Evolutionary conservation across 1,140 invertebrate genomes (phyloP).

Genomic region (Ctenoplectra terminalis): DNA sequence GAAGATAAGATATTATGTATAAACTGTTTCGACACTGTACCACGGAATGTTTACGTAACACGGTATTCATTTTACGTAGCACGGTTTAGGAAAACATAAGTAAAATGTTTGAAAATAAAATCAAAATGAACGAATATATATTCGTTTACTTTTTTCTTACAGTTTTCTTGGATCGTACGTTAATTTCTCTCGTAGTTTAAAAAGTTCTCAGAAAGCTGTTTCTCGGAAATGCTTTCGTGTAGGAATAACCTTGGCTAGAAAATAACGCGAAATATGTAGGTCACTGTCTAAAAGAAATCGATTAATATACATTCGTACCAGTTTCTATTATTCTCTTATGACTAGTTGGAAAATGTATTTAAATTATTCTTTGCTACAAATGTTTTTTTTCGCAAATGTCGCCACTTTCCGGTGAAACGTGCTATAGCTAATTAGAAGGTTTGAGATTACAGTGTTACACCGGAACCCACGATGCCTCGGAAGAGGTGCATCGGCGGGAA

Average conservation of each 20-base stretch:
- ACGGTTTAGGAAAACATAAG: not conserved
- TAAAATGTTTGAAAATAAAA: not conserved
- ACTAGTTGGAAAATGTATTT: no score
- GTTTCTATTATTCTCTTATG: not conserved
- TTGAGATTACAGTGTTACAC: no score
- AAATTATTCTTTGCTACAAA: no score
- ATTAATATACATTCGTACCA: not conserved
- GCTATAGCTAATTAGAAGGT: no score
- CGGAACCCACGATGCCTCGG: no score
- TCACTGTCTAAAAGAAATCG: not conserved
- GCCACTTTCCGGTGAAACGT: no score
- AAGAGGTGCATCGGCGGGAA: no score
- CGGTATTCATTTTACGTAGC: not conserved
- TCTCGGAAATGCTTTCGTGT: not conserved
- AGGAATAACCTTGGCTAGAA: not conserved
- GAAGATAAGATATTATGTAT: constrained; percentile 13
- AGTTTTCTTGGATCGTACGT: no score
- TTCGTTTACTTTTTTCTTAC: not conserved
- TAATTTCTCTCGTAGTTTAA: no score
- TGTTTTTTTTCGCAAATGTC: no score
- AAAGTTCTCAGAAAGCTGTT: not conserved
- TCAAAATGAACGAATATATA: not conserved
- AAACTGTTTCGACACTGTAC: not conserved
- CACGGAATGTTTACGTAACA: not conserved
- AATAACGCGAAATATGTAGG: not conserved